phyloP scores from a whole-genome alignment of 2,113 vertebrate species.

The Chaetodon auriga region DNA sequence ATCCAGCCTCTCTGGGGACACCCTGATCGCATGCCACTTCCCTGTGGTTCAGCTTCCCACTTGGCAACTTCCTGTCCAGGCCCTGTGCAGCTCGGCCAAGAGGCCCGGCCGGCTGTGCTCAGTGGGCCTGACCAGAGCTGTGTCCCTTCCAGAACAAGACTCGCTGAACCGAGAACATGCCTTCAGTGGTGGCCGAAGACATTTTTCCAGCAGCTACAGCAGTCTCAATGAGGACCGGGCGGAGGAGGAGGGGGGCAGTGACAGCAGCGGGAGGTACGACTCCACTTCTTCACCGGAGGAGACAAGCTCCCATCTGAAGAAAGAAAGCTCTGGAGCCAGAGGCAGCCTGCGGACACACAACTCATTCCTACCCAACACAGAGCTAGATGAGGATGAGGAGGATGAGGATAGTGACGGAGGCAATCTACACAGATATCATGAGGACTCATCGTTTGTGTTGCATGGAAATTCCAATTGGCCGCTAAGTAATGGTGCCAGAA shows the following conservation, averaged over 20 bases:
- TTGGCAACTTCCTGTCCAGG: slow-evolving; percentile 89
- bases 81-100: slow-evolving; percentile 82
- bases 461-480: slow-evolving; percentile 84
- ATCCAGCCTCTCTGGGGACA: slow-evolving; percentile 92
- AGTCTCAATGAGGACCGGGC: slow-evolving; percentile 71
- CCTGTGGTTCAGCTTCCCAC: slow-evolving; percentile 91
- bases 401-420: slow-evolving; percentile 81
- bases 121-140: slow-evolving; percentile 83
- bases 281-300: slow-evolving; percentile 74
- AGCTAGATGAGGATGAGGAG: slow-evolving; percentile 84
- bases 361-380: slow-evolving; percentile 88
- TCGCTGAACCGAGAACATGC: slow-evolving; percentile 87
- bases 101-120: slow-evolving; percentile 87
- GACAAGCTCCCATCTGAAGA: slow-evolving; percentile 69
- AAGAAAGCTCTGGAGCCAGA: slow-evolving; percentile 71
- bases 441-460: slow-evolving; percentile 90
- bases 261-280: slow-evolving; percentile 75
- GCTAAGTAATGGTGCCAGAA: slow-evolving; percentile 62
- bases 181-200: slow-evolving; percentile 83
- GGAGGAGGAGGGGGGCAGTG: slow-evolving; percentile 74
- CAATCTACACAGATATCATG: slow-evolving; percentile 81
- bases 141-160: slow-evolving; percentile 88
- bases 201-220: slow-evolving; percentile 78
- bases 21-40: slow-evolving; percentile 93
- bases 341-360: slow-evolving; percentile 82